Percentiles rank a stretch among this genome's conserved stretches.
Evolutionary conservation across 2,888 invertebrate genomes (phyloP).

Genomic region (Limnephilus rhombicus): DNA sequence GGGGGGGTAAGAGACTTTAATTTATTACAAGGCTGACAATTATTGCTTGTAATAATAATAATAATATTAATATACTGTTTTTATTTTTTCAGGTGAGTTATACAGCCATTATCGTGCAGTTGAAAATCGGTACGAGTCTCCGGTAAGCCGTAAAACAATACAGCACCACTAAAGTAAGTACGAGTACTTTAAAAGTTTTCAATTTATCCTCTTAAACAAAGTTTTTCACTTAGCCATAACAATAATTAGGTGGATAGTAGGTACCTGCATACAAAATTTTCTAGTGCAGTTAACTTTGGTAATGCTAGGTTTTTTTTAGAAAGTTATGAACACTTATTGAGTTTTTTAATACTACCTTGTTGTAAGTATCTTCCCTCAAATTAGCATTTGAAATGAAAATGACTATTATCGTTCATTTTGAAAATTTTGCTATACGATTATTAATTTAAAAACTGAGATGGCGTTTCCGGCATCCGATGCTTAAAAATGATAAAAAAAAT

Average conservation of each 20-base stretch:
- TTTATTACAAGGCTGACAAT: no score
- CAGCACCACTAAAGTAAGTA: not conserved
- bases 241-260: not conserved
- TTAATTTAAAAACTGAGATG: no score
- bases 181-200: not conserved
- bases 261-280: not conserved
- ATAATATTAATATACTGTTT: not conserved
- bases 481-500: no score
- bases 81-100: slow-evolving; percentile 7
- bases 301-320: not conserved
- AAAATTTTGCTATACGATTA: no score
- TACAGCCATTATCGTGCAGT: not conserved
- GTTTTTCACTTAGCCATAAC: not conserved
- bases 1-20: no score
- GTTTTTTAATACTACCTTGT: not conserved
- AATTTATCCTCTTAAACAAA: not conserved
- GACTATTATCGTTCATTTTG: no score
- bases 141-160: not conserved
- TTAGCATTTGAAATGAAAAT: not conserved
- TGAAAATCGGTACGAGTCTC: not conserved
- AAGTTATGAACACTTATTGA: not conserved
- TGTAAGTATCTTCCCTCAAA: not conserved
- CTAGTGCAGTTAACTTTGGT: not conserved
- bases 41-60: no score
- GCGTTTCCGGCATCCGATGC: no score